Evolutionary conservation across 1,140 invertebrate genomes (phyloP), one percentile per base, ranked within the genome.

Genomic region (Leptinotarsa lineolata): DNA sequence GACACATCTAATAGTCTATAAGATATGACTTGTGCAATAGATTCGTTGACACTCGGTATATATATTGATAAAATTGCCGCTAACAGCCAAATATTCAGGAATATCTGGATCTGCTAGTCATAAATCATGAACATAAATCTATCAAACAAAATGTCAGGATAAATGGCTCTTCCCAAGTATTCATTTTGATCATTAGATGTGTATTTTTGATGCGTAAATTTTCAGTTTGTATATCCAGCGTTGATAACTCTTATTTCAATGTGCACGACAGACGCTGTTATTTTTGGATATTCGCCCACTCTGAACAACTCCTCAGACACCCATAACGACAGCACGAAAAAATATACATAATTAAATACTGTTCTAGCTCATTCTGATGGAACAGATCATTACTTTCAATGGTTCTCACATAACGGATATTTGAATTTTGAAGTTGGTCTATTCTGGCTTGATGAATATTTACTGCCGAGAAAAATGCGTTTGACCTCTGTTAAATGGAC

Each of bases 71-170:
- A 39, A 39, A 39, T 39, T 39, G 30, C 30, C 2, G 8, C 30
- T 11, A 3, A 39, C 2, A 39, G 30, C 30, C 30, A 39, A 39
- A 39, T 11, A 11, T 39, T 11, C 30, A 39, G 11, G 30, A 39
- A 39, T 39, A 39, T 39, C 30, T 39, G 30, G 30, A 39, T 11
- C 30, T 39, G 30, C 30, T 3, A 39, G 48, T 1, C 4, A 54
- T 54, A n/a, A 54, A 54, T 54, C 48, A 54, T 54, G 48, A 18
- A 54, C 16, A 54, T 54, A 54, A 54, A 54, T 54, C 48, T 54
- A 18, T 54, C n/a, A 54, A 54, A 15, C 48, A 16, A 15, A 54
- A 5, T 54, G 48, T 18, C 16, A 2, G 0, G 4, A 54, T 54
- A 54, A 54, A 54, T 54, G 16, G 4, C 48, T 54, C 16, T 54